Evolutionary conservation across 2,113 vertebrate genomes (phyloP).

Genomic region (Dermatemys mawii): DNA sequence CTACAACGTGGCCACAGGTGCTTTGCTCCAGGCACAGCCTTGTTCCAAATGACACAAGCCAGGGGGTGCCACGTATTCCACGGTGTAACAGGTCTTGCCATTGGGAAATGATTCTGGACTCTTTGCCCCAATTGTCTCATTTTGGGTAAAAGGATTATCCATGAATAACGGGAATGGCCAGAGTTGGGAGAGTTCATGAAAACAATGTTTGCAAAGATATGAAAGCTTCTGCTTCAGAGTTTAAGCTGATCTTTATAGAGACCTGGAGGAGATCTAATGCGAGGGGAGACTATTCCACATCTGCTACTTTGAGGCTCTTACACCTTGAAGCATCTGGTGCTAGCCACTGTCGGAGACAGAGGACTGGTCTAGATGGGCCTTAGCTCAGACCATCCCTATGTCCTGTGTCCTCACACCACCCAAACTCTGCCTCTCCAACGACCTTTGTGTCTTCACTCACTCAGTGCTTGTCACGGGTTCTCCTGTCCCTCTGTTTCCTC

Average conservation of each 20-base stretch:
- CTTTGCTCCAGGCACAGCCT: background rate
- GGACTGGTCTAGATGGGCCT: background rate
- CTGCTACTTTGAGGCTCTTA: background rate
- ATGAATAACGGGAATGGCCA: background rate
- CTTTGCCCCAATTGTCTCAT: background rate
- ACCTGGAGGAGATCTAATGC: background rate
- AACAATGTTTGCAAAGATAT: no score
- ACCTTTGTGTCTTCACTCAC: background rate
- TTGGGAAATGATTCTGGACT: background rate
- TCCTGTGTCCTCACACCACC: background rate
- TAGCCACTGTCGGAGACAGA: background rate
- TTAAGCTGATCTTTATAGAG: background rate
- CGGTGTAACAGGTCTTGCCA: background rate
- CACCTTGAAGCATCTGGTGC: background rate
- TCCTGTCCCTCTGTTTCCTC: background rate
- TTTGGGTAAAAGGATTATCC: background rate
- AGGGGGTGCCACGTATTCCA: background rate
- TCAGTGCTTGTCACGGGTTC: background rate
- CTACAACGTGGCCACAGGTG: background rate
- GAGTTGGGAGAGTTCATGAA: no score
- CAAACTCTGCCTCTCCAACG: background rate
- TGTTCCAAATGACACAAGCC: background rate
- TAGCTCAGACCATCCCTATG: background rate
- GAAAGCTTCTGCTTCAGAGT: background rate
- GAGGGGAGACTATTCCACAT: background rate